Percentiles rank a stretch among this genome's conserved stretches.
Evolutionary conservation across 2,888 invertebrate genomes (phyloP).

Genomic region (Eupithecia vulgata): DNA sequence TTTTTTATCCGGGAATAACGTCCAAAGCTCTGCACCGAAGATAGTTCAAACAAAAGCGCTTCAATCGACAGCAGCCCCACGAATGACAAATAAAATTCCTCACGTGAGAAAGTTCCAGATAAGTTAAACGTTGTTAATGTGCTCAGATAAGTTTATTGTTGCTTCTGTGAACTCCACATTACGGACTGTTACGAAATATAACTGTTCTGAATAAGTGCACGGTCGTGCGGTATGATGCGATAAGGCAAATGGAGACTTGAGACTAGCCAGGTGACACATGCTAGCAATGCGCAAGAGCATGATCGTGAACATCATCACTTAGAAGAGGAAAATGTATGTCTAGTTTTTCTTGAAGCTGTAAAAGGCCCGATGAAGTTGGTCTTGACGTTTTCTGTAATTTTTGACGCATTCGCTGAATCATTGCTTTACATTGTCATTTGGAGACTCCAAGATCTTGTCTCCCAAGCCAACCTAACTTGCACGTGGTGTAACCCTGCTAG

Average conservation of each 20-base stretch:
- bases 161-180: constrained; percentile 56
- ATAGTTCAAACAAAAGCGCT: not conserved
- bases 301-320: not conserved
- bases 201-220: constrained; percentile 36
- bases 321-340: no score
- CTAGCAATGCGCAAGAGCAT: not conserved
- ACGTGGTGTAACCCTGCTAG: no score
- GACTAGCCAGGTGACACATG: not conserved
- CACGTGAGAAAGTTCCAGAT: constrained; percentile 72
- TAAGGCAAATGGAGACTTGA: not conserved
- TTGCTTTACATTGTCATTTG: no score
- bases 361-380: no score
- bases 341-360: no score
- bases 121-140: constrained; percentile 63
- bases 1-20: not conserved
- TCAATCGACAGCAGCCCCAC: constrained; percentile 17
- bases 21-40: not conserved
- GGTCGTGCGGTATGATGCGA: constrained; percentile 9
- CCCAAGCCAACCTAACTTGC: no score
- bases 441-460: no score
- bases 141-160: constrained; percentile 60
- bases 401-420: no score
- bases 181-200: constrained; percentile 42
- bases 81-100: constrained; percentile 68
- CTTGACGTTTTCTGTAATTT: no score